Evolutionary conservation across 2,797 vertebrate genomes (phyloP), one percentile per base, ranked within the genome.

Genomic region (Momotus momota): DNA sequence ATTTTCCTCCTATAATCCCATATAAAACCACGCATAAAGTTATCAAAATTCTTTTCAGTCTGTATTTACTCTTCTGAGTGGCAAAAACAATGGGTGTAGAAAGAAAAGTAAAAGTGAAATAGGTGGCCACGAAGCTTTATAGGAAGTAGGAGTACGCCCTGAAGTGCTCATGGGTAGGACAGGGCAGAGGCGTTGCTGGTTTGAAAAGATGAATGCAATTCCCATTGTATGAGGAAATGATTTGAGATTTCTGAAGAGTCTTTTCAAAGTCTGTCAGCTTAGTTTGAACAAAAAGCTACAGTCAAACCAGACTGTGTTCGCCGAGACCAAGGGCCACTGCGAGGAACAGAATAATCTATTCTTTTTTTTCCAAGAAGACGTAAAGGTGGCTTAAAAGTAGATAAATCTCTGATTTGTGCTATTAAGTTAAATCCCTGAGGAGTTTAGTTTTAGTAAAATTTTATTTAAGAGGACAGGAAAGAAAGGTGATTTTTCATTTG

Each of bases 381-480:
- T 55, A 67, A 73, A 85, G 17, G 54, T 78, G 52, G 41, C 45
- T 71, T 74, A 94, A 89, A 92, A 85, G 35, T 27, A 92, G 65
- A 87, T 69, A 75, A 69, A 74, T 49, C 25, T 60, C 52, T 46
- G 23, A 78, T 33, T 82, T 90, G 40, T 65, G 40, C 41, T 70
- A 71, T 69, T 71, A 82, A 89, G 41, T 82, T 80, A 87, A 89
- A 91, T 46, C 69, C 46, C 54, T 0, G 4, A 71, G 33, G 66
- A 94, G 82, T 75, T 66, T n/a, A 73, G 75, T 91, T 79, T 54
- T 48, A 94, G 89, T 45, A 94, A 92, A 86, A 80, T 78, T 96
- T 96, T 91, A 92, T 91, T 94, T 95, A 77, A 84, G 83, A 88
- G 86, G 85, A 80, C 49, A 92, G 52, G 72, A 86, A 86, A 51